phyloP scores from a whole-genome alignment of 2,888 invertebrate species.

The Rhabditophanes sp. region DNA sequence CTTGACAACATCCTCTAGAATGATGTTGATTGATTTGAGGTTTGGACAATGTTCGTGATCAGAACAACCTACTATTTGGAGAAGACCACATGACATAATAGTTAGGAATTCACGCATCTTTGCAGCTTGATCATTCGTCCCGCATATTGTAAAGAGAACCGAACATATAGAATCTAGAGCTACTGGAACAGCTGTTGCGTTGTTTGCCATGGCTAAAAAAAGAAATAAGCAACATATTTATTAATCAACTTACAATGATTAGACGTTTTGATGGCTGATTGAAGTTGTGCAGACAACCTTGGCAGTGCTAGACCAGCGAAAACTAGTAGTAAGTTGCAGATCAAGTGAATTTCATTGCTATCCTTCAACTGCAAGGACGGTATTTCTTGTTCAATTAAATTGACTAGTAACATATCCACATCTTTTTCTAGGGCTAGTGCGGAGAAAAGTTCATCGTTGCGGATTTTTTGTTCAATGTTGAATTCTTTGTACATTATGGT shows the following conservation, averaged over 20 bases:
- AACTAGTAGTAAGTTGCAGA: constrained; percentile 94
- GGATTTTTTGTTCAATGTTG: too few relatives aligned
- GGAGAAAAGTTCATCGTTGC: too few relatives aligned
- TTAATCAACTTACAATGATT: constrained; percentile 12
- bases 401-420: too few relatives aligned
- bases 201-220: too few relatives aligned
- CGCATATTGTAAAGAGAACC: too few relatives aligned
- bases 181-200: too few relatives aligned
- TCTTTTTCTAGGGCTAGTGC: too few relatives aligned
- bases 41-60: constrained; percentile 65
- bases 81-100: constrained; percentile 63
- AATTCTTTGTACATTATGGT: too few relatives aligned
- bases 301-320: constrained; percentile 55
- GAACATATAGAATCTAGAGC: too few relatives aligned
- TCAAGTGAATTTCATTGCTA: too few relatives aligned
- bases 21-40: constrained; percentile 84
- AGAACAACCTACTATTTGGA: constrained; percentile 59
- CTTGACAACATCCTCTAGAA: constrained; percentile 85
- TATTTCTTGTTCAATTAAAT: too few relatives aligned
- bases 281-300: constrained; percentile 11
- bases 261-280: constrained; percentile 14
- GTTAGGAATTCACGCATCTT: constrained; percentile 14
- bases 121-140: constrained; percentile 13
- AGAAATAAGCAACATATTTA: constrained; percentile 9
- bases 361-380: too few relatives aligned